Base-by-base conservation (phyloP, 2,113 vertebrate species). In the Chaetodon auriga region DNA sequence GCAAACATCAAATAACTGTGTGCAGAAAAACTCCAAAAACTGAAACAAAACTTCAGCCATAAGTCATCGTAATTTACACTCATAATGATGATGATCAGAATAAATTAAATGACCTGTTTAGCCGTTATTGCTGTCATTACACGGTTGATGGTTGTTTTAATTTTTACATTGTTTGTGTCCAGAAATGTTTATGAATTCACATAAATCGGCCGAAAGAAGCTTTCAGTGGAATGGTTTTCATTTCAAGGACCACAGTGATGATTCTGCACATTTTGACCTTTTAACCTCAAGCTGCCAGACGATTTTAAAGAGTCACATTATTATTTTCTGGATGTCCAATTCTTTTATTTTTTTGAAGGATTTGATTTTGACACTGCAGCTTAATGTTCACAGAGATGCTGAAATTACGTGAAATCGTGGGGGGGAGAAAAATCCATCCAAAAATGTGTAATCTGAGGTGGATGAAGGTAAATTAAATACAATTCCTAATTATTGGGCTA, bases 111-210 rank as follows among this genome's bases (percentile, higher is more conserved):
- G 4, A 61, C 30, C 23, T 53, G 72, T 80, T 54, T 23, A 63
- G 48, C 12, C 2, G 45, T 90, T 88, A 88, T 81, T 88, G 83
- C 85, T 72, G 23, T 60, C 25, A 38, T 45, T 38, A 3, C 35
- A 12, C n/a, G 4, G 12, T 30, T 16, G 1, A 38, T 25, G 13
- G 23, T 21, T 55, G n/a, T 48, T 13, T 25, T 21, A 0, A 53
- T 36, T 54, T 46, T 23, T 36, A 64, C 21, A 19, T 49, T 35
- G 0, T 49, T 21, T n/a, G 30, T 41, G 19, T 68, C 19, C 36
- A 69, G 68, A 60, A 74, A 77, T 80, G 48, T 68, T 80, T 3
- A 35, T n/a, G 9, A 62, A 30, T 43, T 51, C 5, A 53, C 18
- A 43, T 41, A 19, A 45, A 68, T 68, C 13, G 15, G 21, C n/a